Conservation (phyloP, 1,140 invertebrate genomes). For the Adelges cooleyi region DNA sequence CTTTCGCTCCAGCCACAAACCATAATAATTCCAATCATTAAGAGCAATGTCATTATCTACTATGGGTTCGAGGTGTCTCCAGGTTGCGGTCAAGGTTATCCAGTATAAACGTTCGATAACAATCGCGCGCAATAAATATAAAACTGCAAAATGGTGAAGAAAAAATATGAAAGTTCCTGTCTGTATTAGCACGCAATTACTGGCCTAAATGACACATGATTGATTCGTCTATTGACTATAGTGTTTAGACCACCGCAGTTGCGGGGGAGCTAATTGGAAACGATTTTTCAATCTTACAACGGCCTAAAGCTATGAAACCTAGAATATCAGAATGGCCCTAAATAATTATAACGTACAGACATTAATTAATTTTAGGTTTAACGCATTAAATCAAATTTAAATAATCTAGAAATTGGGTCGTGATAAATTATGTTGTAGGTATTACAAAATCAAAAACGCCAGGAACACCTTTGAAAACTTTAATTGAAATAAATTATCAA, state of each 20-base stretch:
- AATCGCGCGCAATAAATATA: slow-evolving; percentile 23
- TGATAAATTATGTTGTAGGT: not conserved
- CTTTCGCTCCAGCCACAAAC: slow-evolving; percentile 25
- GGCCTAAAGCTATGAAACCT: too few species aligned
- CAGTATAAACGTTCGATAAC: slow-evolving; percentile 18
- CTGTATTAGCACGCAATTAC: slow-evolving; percentile 9
- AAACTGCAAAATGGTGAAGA: slow-evolving; percentile 7
- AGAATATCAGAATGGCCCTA: too few species aligned
- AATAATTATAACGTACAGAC: too few species aligned
- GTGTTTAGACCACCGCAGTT: not conserved
- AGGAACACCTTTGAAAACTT: not conserved
- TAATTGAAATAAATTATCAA: not conserved
- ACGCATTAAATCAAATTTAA: too few species aligned
- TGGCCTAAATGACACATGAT: not conserved
- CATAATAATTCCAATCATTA: slow-evolving; percentile 26
- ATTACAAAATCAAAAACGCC: not conserved
- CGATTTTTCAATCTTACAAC: not conserved
- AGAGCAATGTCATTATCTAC: slow-evolving; percentile 27
- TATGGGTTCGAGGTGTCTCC: slow-evolving; percentile 26
- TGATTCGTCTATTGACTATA: slow-evolving; percentile 1
- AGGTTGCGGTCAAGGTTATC: slow-evolving; percentile 28
- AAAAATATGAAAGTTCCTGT: slow-evolving; percentile 27
- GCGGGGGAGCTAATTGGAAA: not conserved
- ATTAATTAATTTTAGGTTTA: too few species aligned
- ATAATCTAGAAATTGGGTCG: too few species aligned